Percentiles rank a stretch among this genome's conserved stretches.
These are phyloP conservation scores for Galendromus occidentalis DNA, from an alignment of 1,140 invertebrate species.

Conservation along the genomic window DNA sequence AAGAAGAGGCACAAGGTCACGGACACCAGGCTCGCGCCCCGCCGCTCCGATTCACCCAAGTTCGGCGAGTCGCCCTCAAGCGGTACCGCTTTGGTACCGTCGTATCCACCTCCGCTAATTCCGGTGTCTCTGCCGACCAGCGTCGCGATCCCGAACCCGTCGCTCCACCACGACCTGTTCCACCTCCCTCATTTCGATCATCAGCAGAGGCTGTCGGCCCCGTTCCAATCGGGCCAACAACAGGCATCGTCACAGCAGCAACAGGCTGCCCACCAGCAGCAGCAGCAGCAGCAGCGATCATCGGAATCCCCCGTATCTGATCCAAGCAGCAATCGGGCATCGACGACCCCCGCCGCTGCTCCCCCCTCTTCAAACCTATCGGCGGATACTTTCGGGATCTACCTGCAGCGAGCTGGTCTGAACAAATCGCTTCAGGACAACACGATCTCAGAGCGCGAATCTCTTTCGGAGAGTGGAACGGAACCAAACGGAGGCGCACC, in stretches of 20 bases:
- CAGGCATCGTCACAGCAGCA: neutral
- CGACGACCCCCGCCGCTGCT: conserved; percentile 18
- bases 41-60: conserved; percentile 24
- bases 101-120: conserved; percentile 48
- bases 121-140: conserved; percentile 69
- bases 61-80: conserved; percentile 10
- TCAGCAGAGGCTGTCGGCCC: conserved; percentile 17
- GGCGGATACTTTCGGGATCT: neutral
- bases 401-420: neutral
- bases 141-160: conserved; percentile 86
- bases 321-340: too few relatives aligned
- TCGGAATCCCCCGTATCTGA: too few relatives aligned
- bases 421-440: conserved; percentile 7
- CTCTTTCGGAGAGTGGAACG: neutral
- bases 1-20: conserved; percentile 91
- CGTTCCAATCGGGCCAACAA: conserved; percentile 9
- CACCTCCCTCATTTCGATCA: conserved; percentile 46
- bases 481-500: neutral
- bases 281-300: conserved; percentile 6
- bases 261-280: conserved; percentile 14
- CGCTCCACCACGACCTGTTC: conserved; percentile 80
- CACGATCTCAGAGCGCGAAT: conserved; percentile 1
- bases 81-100: conserved; percentile 7
- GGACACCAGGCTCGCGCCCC: conserved; percentile 75
- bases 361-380: neutral